Evolutionary conservation across 1,140 invertebrate species (phyloP), one percentile per base, ranked within the genome.

Genomic region (Drosophila micromelanica): DNA sequence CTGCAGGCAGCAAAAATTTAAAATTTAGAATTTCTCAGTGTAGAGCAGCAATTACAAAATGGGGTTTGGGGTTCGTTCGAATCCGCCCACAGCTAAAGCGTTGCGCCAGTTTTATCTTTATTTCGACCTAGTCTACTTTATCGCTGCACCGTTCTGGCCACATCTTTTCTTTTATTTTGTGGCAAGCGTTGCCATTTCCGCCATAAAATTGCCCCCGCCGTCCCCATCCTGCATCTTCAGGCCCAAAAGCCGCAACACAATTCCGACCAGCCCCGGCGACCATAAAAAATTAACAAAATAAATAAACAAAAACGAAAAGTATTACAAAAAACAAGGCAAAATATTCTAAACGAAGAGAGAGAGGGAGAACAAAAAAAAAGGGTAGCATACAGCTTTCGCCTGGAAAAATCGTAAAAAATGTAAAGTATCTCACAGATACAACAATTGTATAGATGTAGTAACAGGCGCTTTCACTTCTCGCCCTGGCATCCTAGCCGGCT

Each of bases 41-140:
- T 71, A 77, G n/a, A n/a, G n/a, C 63, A 77, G 81, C 80, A 85
- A 85, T 85, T 85, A 85, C 82, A 85, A 59, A 40, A 57, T 15
- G 43, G 12, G 61, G 23, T 17, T 15, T 59, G 3, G 46, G 40
- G 45, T 23, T 20, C 20, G 30, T 4, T 37, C 23, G n/a, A 15
- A 35, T 15, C 45, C 27, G 55, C 68, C 43, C n/a, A 32, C 9
- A 13, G 17, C 32, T 68, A 81, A 85, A 85, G 61, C 78, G 81
- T 64, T 82, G 2, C 20, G 6, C 76, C 80, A 69, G 74, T 84
- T 82, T 82, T 82, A 82, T 84, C 80, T 79, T 84, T 84, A 84
- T 84, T 85, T 85, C 81, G 81, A 85, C 81, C 81, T 85, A 85
- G 81, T 85, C 81, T 81, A 85, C 73, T 85, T 85, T 85, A 82